These are phyloP conservation scores for Clarias magur DNA, from an alignment of 2,113 vertebrate genomes.

Conservation along the genomic window DNA sequence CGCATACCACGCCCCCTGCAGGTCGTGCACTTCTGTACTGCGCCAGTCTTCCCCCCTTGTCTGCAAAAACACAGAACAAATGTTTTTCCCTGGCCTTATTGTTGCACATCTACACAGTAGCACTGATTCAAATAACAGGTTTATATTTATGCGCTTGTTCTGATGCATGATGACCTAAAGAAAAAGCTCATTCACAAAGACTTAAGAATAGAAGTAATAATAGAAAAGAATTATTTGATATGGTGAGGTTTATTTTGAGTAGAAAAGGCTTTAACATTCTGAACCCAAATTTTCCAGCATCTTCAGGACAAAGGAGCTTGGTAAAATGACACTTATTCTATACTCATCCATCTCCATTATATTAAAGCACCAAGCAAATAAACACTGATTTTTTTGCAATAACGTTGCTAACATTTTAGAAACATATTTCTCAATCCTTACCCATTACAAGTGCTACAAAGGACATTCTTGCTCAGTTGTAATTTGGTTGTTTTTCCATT, in stretches of 20 bases:
- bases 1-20: constrained; percentile 94
- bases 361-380: background rate
- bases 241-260: background rate
- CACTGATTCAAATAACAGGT: background rate
- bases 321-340: background rate
- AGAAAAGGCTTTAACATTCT: background rate
- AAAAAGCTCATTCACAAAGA: background rate
- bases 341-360: background rate
- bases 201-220: background rate
- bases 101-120: background rate
- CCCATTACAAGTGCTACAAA: constrained; percentile 95
- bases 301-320: background rate
- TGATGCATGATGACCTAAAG: background rate
- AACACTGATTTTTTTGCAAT: no score
- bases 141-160: background rate
- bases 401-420: background rate
- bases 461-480: constrained; percentile 98
- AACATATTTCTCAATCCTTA: constrained; percentile 70
- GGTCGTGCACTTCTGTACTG: constrained; percentile 93
- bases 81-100: background rate
- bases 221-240: background rate
- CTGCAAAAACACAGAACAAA: constrained; percentile 66
- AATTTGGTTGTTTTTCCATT: constrained; percentile 99
- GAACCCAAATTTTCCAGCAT: background rate
- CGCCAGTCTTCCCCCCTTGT: constrained; percentile 96